These are phyloP conservation scores for Hipposideros armiger DNA, from an alignment of 2,113 vertebrate species.

Conservation along the genomic window DNA sequence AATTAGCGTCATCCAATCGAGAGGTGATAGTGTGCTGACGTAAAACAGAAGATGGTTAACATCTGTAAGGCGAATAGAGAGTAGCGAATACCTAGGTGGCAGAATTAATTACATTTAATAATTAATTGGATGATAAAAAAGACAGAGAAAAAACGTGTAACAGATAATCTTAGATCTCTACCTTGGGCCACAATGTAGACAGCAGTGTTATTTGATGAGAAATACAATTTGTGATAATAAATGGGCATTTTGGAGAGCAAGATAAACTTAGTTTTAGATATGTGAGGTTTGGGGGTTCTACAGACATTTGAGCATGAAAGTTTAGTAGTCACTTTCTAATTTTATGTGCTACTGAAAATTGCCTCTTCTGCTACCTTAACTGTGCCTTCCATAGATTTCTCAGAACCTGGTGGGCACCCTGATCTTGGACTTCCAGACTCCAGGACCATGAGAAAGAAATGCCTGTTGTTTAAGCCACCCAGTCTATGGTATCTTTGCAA, in stretches of 20 bases:
- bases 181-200: not conserved
- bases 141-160: not conserved
- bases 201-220: not conserved
- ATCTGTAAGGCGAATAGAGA: not conserved
- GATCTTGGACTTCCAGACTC: not conserved
- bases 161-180: not conserved
- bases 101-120: not conserved
- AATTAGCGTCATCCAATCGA: not conserved
- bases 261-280: not conserved
- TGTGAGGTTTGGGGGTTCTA: not conserved
- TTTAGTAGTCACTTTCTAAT: not conserved
- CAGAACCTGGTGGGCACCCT: not conserved
- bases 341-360: not conserved
- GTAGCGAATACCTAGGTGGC: not conserved
- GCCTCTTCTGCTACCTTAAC: not conserved
- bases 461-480: not conserved
- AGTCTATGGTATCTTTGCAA: not conserved
- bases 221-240: not conserved
- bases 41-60: not conserved
- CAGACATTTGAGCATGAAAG: not conserved
- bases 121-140: not conserved
- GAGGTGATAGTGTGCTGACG: not conserved
- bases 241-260: not conserved
- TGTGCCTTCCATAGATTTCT: not conserved
- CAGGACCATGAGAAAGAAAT: not conserved